These are phyloP conservation scores for Hoplodrina blanda DNA, from an alignment of 2,888 invertebrate genomes.

Conservation along the genomic window DNA sequence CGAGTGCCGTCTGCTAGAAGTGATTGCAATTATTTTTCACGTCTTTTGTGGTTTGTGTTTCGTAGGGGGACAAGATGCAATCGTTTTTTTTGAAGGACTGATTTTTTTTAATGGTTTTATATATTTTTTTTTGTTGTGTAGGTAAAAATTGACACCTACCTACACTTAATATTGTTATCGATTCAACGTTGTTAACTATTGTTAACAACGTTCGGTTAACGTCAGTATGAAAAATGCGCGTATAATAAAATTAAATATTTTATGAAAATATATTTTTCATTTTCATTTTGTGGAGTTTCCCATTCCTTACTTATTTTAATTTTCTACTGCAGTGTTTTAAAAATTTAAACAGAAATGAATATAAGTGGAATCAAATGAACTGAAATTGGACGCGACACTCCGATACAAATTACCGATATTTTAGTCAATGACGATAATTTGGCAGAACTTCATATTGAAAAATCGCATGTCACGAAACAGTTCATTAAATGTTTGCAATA, in stretches of 20 bases:
- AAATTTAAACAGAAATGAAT: neutral
- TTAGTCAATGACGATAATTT: neutral
- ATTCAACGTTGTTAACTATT: too few species aligned
- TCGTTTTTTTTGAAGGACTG: neutral
- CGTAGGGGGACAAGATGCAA: constrained; percentile 8
- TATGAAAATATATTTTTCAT: neutral
- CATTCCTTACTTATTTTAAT: neutral
- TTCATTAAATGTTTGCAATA: neutral
- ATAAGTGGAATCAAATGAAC: neutral
- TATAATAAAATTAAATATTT: neutral
- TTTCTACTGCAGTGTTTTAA: neutral
- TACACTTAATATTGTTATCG: too few species aligned
- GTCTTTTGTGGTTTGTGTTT: constrained; percentile 51
- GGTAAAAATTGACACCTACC: too few species aligned
- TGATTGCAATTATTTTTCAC: constrained; percentile 69
- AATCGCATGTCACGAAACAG: neutral
- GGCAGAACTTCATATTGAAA: neutral
- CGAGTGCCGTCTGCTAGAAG: constrained; percentile 68
- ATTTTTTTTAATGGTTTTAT: neutral
- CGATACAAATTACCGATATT: neutral
- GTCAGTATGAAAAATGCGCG: neutral
- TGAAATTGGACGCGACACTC: neutral
- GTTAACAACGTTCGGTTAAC: too few species aligned
- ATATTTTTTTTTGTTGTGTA: neutral
- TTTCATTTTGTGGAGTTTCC: neutral